phyloP scores from a whole-genome alignment of 2,797 vertebrate genomes.

The Mycteria americana region DNA sequence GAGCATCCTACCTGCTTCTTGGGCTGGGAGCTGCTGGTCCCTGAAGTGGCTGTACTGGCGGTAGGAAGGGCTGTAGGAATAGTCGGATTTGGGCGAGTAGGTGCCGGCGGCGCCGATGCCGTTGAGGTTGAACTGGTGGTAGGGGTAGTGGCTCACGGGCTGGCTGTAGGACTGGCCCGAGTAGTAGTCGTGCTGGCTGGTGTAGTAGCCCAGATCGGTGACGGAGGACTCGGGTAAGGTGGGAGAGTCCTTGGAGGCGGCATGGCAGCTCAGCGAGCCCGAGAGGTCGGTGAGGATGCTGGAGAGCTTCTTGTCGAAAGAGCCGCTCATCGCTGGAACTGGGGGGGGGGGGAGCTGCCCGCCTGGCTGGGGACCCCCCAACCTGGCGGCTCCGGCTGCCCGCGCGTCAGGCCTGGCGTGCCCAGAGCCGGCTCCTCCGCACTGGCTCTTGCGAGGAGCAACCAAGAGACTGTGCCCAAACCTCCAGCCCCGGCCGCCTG shows the following conservation, averaged over 20 bases:
- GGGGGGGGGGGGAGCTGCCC: background rate
- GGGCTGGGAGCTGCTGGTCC: slow-evolving; percentile 89
- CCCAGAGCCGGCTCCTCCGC: background rate
- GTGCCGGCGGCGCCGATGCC: slow-evolving; percentile 85
- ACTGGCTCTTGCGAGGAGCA: slow-evolving; percentile 1
- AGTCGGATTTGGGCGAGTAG: slow-evolving; percentile 93
- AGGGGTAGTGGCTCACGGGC: slow-evolving; percentile 89
- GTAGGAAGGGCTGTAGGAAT: slow-evolving; percentile 89
- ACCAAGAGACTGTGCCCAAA: slow-evolving; percentile 67
- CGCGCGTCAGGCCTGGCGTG: background rate
- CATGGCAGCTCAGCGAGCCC: slow-evolving; percentile 94
- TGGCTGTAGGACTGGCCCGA: slow-evolving; percentile 93
- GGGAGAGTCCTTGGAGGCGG: slow-evolving; percentile 94
- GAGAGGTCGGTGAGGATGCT: slow-evolving; percentile 93
- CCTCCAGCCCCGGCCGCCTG: slow-evolving; percentile 78
- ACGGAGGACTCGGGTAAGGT: slow-evolving; percentile 95
- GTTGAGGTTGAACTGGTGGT: slow-evolving; percentile 90
- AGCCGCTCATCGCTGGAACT: slow-evolving; percentile 79
- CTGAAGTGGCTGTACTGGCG: slow-evolving; percentile 93
- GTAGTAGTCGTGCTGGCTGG: slow-evolving; percentile 92
- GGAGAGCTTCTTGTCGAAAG: slow-evolving; percentile 94
- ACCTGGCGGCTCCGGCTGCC: background rate
- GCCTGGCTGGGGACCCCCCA: slow-evolving; percentile 24
- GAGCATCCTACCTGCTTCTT: slow-evolving; percentile 85
- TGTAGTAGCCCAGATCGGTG: slow-evolving; percentile 97